A percentile compares a stretch with the other conserved stretches of the same genome.
Evolutionary conservation across 2,797 vertebrate genomes (phyloP).

Genomic region (Nasua narica): DNA sequence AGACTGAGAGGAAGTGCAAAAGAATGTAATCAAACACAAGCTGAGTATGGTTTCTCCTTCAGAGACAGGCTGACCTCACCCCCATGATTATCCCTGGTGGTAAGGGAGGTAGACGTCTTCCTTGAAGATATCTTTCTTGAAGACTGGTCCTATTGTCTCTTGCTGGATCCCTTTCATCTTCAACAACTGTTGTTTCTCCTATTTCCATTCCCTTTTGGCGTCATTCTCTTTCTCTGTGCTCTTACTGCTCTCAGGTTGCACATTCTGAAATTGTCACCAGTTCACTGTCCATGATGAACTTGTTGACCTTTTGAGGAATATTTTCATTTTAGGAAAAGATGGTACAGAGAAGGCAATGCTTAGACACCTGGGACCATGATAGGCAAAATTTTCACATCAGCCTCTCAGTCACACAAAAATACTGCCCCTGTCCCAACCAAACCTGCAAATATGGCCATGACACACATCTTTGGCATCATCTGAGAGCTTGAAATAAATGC

Average conservation of each 20-base stretch:
- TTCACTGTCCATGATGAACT: neutral
- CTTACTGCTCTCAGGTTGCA: neutral
- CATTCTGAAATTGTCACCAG: neutral
- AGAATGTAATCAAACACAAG: neutral
- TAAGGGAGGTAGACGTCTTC: neutral
- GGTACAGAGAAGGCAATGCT: neutral
- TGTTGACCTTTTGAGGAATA: neutral
- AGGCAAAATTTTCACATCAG: neutral
- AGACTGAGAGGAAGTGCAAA: neutral
- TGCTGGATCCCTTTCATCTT: neutral
- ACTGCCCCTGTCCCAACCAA: neutral
- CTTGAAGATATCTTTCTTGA: neutral
- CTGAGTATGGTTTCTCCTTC: neutral
- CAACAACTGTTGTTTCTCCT: neutral
- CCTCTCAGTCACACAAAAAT: neutral
- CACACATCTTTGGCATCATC: neutral
- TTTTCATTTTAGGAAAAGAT: slow-evolving; percentile 5
- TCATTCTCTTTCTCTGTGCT: neutral
- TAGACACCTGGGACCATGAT: neutral
- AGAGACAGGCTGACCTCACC: neutral
- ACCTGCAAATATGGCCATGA: neutral
- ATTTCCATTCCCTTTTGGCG: neutral
- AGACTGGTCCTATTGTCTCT: neutral
- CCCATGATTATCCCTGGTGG: neutral
- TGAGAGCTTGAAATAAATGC: neutral